Evolutionary conservation across 2,888 invertebrate species (phyloP).

Genomic region (Apamea monoglypha): DNA sequence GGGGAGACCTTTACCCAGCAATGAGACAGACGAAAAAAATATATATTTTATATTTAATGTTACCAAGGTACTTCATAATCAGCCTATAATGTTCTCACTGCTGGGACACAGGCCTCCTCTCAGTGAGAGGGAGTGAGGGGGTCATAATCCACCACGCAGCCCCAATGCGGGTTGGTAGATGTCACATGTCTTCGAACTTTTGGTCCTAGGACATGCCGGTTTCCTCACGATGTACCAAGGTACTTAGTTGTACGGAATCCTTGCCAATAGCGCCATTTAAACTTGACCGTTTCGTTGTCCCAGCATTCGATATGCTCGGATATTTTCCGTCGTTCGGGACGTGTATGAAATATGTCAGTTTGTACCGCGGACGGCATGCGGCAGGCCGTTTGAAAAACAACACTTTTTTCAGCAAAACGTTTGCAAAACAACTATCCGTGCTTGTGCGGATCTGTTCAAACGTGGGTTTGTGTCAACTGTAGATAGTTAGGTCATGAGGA

Average conservation of each 20-base stretch:
- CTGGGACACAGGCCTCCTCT: too few species aligned
- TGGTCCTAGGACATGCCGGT: too few species aligned
- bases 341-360: constrained; percentile 53
- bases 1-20: too few species aligned
- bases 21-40: too few species aligned
- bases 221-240: too few species aligned
- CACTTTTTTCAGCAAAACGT: constrained; percentile 8
- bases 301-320: constrained; percentile 20
- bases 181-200: too few species aligned
- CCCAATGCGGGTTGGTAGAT: too few species aligned
- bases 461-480: constrained; percentile 8
- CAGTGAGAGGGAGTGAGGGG: too few species aligned
- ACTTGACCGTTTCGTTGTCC: constrained; percentile 24
- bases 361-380: constrained; percentile 11
- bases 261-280: neutral
- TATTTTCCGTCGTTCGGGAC: constrained; percentile 35
- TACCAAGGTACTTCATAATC: neutral
- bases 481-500: neutral
- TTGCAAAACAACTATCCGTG: constrained; percentile 19
- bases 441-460: neutral
- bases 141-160: too few species aligned
- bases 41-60: too few species aligned
- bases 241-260: neutral
- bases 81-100: too few species aligned
- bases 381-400: constrained; percentile 28